phyloP scores from a whole-genome alignment of 2,888 invertebrate species.

The Polyommatus iphigenia region DNA sequence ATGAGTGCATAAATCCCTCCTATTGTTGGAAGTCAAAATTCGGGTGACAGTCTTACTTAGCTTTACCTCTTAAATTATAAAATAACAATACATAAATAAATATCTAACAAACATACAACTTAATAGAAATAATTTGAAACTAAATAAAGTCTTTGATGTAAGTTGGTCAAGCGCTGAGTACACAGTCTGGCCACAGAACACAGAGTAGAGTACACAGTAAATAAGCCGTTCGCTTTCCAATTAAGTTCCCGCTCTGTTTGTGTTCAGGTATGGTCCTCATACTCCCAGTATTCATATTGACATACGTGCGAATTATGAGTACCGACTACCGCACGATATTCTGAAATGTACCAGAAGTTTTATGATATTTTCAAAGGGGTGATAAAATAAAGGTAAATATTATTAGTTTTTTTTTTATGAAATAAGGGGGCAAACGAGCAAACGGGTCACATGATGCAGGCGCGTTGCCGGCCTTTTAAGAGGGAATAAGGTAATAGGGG shows the following conservation, averaged over 20 bases:
- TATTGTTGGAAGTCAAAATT: slow-evolving; percentile 44
- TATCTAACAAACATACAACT: background rate
- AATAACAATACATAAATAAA: too few relatives aligned
- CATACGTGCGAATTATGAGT: slow-evolving; percentile 15
- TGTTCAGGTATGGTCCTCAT: slow-evolving; percentile 53
- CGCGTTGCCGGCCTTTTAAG: too few relatives aligned
- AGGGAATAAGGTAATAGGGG: too few relatives aligned
- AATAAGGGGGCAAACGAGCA: too few relatives aligned
- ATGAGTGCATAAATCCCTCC: slow-evolving; percentile 65
- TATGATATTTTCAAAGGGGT: background rate
- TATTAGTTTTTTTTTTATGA: too few relatives aligned
- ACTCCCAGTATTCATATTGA: slow-evolving; percentile 42
- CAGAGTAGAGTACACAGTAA: slow-evolving; percentile 57
- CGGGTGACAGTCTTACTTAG: background rate
- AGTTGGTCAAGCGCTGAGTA: slow-evolving; percentile 63
- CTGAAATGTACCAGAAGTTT: background rate
- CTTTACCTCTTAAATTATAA: background rate
- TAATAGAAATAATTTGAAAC: slow-evolving; percentile 1
- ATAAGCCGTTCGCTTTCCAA: slow-evolving; percentile 72
- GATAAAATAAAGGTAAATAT: too few relatives aligned
- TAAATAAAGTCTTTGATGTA: slow-evolving; percentile 57
- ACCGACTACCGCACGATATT: slow-evolving; percentile 23
- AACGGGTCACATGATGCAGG: too few relatives aligned
- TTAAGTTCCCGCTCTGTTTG: slow-evolving; percentile 67
- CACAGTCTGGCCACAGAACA: slow-evolving; percentile 61